Conservation (phyloP, 2,888 invertebrate species). For the Melinaea menophilus region DNA sequence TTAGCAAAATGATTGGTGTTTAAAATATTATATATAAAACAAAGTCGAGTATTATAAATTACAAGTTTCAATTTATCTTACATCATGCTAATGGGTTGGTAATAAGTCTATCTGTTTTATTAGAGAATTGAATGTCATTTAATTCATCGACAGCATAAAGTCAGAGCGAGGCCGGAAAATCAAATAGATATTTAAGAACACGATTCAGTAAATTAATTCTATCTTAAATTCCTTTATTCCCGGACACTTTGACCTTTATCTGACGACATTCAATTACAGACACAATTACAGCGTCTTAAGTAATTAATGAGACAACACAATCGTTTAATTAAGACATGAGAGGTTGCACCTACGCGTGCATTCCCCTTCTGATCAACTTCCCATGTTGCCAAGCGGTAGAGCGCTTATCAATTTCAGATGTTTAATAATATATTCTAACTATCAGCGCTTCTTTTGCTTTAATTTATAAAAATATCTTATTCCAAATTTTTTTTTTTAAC, state of each 20-base stretch:
- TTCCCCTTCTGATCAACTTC: slow-evolving; percentile 15
- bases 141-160: slow-evolving; percentile 11
- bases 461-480: neutral
- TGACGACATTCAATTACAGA: slow-evolving; percentile 37
- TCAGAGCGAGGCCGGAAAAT: slow-evolving; percentile 27
- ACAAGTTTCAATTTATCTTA: neutral
- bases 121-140: slow-evolving; percentile 13
- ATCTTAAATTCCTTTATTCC: slow-evolving; percentile 45
- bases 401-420: neutral
- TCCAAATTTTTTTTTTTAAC: neutral
- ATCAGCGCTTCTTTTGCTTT: neutral
- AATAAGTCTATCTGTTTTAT: slow-evolving; percentile 10
- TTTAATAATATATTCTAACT: neutral
- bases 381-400: neutral
- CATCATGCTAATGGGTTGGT: neutral
- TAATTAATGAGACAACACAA: slow-evolving; percentile 51
- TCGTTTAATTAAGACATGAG: slow-evolving; percentile 62
- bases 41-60: neutral
- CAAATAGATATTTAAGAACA: slow-evolving; percentile 40
- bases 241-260: slow-evolving; percentile 59
- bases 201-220: slow-evolving; percentile 50
- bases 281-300: slow-evolving; percentile 37
- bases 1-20: no score
- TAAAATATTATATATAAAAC: no score
- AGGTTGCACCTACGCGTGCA: slow-evolving; percentile 41